Conservation (phyloP, 2,113 vertebrate species). For the Orientallactaga bullata region DNA sequence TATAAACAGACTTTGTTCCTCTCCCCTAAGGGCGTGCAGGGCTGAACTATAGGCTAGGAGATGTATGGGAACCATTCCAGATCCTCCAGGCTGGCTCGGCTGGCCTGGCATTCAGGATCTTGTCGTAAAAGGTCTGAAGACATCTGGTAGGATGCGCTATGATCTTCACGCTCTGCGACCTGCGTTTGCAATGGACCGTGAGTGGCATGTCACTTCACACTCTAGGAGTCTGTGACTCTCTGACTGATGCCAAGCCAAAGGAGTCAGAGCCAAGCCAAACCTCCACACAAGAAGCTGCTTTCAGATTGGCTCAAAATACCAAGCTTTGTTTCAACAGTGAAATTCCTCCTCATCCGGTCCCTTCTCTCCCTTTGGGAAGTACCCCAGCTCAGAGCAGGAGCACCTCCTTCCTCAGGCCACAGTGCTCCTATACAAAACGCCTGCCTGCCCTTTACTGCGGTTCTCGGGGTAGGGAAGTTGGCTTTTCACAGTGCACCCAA, state of each 20-base stretch:
- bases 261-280: slow-evolving; percentile 34
- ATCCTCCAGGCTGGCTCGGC: background rate
- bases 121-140: background rate
- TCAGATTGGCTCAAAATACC: background rate
- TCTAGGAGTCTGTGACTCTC: background rate
- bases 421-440: background rate
- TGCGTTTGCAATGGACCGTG: too few relatives aligned
- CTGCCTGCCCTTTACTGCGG: background rate
- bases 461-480: background rate
- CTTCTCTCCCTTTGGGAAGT: background rate
- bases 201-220: background rate
- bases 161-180: background rate
- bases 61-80: background rate
- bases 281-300: background rate
- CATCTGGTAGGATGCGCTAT: background rate
- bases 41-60: background rate
- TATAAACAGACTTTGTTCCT: background rate
- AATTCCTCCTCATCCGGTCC: background rate
- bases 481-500: background rate
- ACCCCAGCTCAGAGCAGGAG: background rate
- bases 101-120: background rate
- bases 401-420: background rate
- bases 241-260: background rate
- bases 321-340: background rate
- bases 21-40: background rate